A percentile compares a stretch with the other conserved stretches of the same genome.
Evolutionary conservation across 2,888 invertebrate species (phyloP).

Genomic region (Brassicogethes aeneus): DNA sequence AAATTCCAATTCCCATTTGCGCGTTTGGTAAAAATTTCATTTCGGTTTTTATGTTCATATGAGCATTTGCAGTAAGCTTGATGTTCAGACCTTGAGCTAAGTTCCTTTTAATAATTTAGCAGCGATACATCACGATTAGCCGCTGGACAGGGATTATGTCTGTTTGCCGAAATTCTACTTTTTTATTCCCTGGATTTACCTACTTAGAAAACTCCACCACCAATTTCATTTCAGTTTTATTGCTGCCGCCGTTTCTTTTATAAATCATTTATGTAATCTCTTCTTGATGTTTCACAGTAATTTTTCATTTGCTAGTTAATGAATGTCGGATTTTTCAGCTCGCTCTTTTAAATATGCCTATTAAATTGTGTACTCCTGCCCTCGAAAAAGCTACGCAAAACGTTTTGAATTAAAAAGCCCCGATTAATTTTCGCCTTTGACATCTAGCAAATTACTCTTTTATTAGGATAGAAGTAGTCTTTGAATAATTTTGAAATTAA

Average conservation of each 20-base stretch:
- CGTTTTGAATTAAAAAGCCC: too few species aligned
- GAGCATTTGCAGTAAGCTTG: conserved; percentile 10
- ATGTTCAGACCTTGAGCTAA: conserved; percentile 10
- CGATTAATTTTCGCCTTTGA: too few species aligned
- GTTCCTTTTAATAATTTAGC: conserved; percentile 18
- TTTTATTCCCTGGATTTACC: conserved; percentile 6
- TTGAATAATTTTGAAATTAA: too few species aligned
- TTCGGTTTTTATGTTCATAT: conserved; percentile 6
- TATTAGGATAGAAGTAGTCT: too few species aligned
- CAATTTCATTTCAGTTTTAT: conserved; percentile 7
- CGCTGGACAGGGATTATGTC: conserved; percentile 17
- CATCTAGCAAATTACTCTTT: too few species aligned
- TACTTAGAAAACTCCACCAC: conserved; percentile 1
- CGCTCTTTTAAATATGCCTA: background rate
- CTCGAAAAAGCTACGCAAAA: too few species aligned
- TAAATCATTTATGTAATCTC: background rate
- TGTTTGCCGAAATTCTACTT: conserved; percentile 14
- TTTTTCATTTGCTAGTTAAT: background rate
- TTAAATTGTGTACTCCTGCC: too few species aligned
- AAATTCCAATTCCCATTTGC: conserved; percentile 9
- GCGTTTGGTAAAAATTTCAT: conserved; percentile 8
- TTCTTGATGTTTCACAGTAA: background rate
- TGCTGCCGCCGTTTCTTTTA: background rate
- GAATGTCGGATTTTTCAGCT: background rate
- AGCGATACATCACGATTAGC: conserved; percentile 18